Conservation (phyloP, 1,140 invertebrate species). For the Gryon sp. region DNA sequence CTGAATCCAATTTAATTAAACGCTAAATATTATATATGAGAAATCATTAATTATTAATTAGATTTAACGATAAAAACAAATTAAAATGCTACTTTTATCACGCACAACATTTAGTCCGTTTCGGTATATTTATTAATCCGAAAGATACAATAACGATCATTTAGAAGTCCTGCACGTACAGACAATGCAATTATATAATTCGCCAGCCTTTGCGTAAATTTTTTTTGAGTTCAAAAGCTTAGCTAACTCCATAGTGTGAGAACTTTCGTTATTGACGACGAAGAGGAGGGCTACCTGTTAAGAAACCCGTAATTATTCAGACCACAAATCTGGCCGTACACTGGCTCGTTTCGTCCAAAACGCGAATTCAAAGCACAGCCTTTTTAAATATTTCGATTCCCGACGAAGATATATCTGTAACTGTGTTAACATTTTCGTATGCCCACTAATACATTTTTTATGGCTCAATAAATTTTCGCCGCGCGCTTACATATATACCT, state of each 20-base stretch:
- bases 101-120: too few relatives aligned
- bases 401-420: conserved; percentile 13
- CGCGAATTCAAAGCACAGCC: conserved; percentile 30
- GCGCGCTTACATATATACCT: conserved; percentile 9
- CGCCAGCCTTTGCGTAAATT: conserved; percentile 39
- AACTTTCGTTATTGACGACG: conserved; percentile 58
- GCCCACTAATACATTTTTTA: conserved; percentile 47
- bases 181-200: conserved; percentile 48
- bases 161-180: conserved; percentile 41
- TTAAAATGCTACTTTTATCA: too few relatives aligned
- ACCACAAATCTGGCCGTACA: conserved; percentile 51
- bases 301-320: conserved; percentile 64
- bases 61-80: too few relatives aligned
- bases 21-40: too few relatives aligned
- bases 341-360: conserved; percentile 51
- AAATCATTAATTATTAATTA: too few relatives aligned
- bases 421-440: conserved; percentile 23
- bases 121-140: conserved; percentile 9
- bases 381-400: conserved; percentile 31
- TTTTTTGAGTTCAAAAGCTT: conserved; percentile 4
- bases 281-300: conserved; percentile 63
- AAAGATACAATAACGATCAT: conserved; percentile 17
- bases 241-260: conserved; percentile 42
- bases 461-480: conserved; percentile 46
- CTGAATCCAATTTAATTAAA: too few relatives aligned